These are phyloP conservation scores for Labroides dimidiatus DNA, from an alignment of 2,797 vertebrate genomes.

Conservation along the genomic window DNA sequence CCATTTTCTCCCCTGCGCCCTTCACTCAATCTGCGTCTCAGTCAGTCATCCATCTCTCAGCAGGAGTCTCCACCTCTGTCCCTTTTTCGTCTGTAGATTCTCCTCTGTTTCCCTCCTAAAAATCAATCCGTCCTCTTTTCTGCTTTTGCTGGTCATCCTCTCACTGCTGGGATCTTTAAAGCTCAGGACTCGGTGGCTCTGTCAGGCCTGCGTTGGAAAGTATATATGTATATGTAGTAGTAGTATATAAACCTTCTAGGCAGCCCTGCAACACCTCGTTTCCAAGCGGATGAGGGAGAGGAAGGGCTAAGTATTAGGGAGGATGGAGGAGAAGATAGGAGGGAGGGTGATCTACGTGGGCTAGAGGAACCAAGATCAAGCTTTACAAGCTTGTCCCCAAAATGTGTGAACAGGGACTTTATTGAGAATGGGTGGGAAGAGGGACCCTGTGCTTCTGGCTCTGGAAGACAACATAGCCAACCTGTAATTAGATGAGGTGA, in stretches of 20 bases:
- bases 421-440: background rate
- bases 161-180: background rate
- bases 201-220: background rate
- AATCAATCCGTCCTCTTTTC: background rate
- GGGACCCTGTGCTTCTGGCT: constrained; percentile 19
- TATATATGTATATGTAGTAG: no score
- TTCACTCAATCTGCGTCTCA: constrained; percentile 39
- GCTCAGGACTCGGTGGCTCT: background rate
- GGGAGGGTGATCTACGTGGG: constrained; percentile 10
- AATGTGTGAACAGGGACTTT: constrained; percentile 37
- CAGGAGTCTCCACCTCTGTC: background rate
- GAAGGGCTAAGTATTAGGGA: constrained; percentile 8
- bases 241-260: background rate
- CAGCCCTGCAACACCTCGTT: constrained; percentile 1
- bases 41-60: constrained; percentile 14
- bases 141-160: constrained; percentile 1
- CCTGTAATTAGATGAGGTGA: constrained; percentile 21
- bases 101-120: constrained; percentile 9
- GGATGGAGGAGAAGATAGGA: constrained; percentile 8
- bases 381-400: constrained; percentile 40
- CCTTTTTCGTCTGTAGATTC: constrained; percentile 12
- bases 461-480: constrained; percentile 55
- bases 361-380: constrained; percentile 20
- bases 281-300: constrained; percentile 1
- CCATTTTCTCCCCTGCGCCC: constrained; percentile 17